These are phyloP conservation scores for Gambusia affinis DNA, from an alignment of 2,113 vertebrate species.

Conservation along the genomic window DNA sequence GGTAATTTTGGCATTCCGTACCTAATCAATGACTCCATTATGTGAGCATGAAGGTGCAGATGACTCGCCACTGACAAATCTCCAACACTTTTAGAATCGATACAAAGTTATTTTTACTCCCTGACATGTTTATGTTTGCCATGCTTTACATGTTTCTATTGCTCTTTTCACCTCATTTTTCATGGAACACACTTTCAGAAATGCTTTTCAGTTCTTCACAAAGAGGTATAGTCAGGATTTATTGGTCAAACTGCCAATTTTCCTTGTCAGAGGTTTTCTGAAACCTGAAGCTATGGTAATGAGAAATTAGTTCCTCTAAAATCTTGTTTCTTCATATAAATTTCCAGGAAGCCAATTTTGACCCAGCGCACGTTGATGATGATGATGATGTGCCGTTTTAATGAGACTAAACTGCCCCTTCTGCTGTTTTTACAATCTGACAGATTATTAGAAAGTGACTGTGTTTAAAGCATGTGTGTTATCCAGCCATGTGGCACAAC, in stretches of 20 bases:
- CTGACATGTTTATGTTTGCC: neutral
- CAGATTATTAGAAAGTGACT: constrained; percentile 29
- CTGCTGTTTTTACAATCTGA: constrained; percentile 35
- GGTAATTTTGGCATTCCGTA: too few species aligned
- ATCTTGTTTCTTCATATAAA: neutral
- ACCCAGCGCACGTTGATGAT: neutral
- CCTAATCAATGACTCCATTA: too few species aligned
- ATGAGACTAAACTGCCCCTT: constrained; percentile 14
- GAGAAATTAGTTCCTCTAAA: neutral
- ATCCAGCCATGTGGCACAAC: constrained; percentile 16
- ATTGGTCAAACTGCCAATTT: neutral
- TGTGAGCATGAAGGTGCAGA: too few species aligned
- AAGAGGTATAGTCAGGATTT: neutral
- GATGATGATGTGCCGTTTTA: constrained; percentile 4
- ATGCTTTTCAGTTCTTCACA: neutral
- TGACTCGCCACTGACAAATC: neutral
- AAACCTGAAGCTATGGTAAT: neutral
- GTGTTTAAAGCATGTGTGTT: constrained; percentile 1
- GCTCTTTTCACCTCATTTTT: neutral
- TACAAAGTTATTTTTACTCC: neutral
- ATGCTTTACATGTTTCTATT: neutral
- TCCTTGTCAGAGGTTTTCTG: neutral
- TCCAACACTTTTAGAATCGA: neutral
- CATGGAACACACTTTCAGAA: neutral
- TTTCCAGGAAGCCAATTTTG: neutral